Conservation (phyloP, 1,140 invertebrate genomes). For the Atopsyche davidsoni region DNA sequence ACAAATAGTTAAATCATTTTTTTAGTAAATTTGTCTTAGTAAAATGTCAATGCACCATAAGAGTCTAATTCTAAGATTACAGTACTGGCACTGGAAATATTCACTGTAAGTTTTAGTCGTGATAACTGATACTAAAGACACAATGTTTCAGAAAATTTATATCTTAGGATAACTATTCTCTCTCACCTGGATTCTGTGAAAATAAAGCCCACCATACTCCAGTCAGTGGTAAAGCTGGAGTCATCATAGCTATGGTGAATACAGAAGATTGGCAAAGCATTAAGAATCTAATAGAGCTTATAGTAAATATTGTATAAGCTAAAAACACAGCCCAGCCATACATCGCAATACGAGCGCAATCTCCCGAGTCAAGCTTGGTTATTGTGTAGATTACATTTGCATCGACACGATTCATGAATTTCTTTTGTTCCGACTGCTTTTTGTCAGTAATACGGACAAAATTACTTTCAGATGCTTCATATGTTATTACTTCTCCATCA, state of each 20-base stretch:
- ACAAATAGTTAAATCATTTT: constrained; percentile 2
- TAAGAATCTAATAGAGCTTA: constrained; percentile 48
- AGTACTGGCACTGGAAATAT: too few species aligned
- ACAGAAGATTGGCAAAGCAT: constrained; percentile 53
- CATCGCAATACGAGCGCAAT: constrained; percentile 41
- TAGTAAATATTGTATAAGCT: constrained; percentile 43
- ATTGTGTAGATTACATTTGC: constrained; percentile 19
- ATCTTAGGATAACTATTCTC: not conserved
- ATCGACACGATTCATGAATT: constrained; percentile 1
- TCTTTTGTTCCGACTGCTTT: not conserved
- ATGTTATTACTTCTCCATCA: constrained; percentile 1
- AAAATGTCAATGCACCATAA: not conserved
- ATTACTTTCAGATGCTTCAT: not conserved
- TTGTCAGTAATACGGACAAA: constrained; percentile 3
- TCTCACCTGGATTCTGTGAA: constrained; percentile 33
- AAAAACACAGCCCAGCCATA: constrained; percentile 49
- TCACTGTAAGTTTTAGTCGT: too few species aligned
- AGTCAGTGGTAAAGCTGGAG: constrained; percentile 48
- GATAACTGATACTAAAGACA: too few species aligned
- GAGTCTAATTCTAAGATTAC: too few species aligned
- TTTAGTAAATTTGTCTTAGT: not conserved
- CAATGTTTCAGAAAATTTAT: not conserved
- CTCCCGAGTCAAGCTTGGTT: constrained; percentile 19
- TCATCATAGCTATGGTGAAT: constrained; percentile 50
- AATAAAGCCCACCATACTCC: constrained; percentile 59